phyloP scores from a whole-genome alignment of 1,140 invertebrate genomes.

The Hydropsyche tenuis region DNA sequence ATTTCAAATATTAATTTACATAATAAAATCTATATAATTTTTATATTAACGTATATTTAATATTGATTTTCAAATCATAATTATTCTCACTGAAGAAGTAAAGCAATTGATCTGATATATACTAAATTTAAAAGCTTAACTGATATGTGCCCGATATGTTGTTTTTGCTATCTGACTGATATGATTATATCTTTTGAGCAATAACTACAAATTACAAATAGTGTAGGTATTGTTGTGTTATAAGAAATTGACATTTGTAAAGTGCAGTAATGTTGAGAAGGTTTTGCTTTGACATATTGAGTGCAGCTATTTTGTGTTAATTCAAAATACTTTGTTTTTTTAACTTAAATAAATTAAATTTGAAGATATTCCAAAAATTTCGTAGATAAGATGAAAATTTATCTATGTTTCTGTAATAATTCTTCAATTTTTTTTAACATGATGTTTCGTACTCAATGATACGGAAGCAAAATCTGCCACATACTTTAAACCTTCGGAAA shows the following conservation, averaged over 20 bases:
- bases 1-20: too few species aligned
- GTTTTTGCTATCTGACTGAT: constrained; percentile 35
- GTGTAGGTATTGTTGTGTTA: constrained; percentile 25
- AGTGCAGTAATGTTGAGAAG: constrained; percentile 49
- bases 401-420: too few species aligned
- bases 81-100: too few species aligned
- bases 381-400: not conserved
- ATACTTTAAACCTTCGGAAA: not conserved
- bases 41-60: too few species aligned
- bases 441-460: constrained; percentile 38
- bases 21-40: too few species aligned
- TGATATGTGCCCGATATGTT: constrained; percentile 24
- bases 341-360: not conserved
- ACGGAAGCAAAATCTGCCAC: constrained; percentile 44
- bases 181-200: constrained; percentile 31
- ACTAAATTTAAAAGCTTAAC: not conserved
- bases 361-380: too few species aligned
- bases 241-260: constrained; percentile 38
- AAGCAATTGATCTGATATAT: too few species aligned
- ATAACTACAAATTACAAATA: constrained; percentile 16
- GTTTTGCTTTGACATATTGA: constrained; percentile 47
- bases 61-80: too few species aligned
- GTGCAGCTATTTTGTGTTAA: not conserved
- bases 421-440: not conserved
- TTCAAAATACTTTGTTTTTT: not conserved